Percentiles rank a stretch among this genome's conserved stretches.
These are phyloP conservation scores for Spisula subtruncata DNA, from an alignment of 2,888 invertebrate species.

Conservation along the genomic window DNA sequence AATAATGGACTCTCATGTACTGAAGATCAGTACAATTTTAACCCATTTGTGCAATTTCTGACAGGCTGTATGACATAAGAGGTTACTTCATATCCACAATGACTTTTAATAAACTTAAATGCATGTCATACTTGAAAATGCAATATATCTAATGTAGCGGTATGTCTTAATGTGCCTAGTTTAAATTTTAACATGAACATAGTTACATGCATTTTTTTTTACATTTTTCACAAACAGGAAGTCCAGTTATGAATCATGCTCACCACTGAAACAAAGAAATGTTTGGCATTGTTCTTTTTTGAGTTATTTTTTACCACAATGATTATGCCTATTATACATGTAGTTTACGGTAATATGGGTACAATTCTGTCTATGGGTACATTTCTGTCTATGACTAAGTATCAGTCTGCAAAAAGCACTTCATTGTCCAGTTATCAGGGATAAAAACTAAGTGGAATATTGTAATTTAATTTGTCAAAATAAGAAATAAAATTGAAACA, in stretches of 20 bases:
- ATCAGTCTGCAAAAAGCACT: too few relatives aligned
- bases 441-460: too few relatives aligned
- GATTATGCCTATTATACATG: too few relatives aligned
- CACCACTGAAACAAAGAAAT: not conserved
- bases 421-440: too few relatives aligned
- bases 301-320: too few relatives aligned
- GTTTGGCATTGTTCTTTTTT: not conserved
- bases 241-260: not conserved
- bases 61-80: constrained; percentile 20
- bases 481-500: too few relatives aligned
- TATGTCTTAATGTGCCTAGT: not conserved
- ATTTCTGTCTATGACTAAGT: too few relatives aligned
- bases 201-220: not conserved
- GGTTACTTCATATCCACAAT: not conserved
- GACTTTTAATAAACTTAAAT: constrained; percentile 28
- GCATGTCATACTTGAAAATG: constrained; percentile 24
- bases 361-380: too few relatives aligned
- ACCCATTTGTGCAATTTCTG: not conserved
- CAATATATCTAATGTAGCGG: not conserved
- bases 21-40: not conserved
- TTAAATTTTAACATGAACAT: not conserved
- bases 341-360: too few relatives aligned
- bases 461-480: too few relatives aligned
- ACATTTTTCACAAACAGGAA: not conserved
- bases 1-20: not conserved